Percentiles rank a stretch among this genome's conserved stretches.
Evolutionary conservation across 2,888 invertebrate genomes (phyloP).

Genomic region (Dromius quadrimaculatus): DNA sequence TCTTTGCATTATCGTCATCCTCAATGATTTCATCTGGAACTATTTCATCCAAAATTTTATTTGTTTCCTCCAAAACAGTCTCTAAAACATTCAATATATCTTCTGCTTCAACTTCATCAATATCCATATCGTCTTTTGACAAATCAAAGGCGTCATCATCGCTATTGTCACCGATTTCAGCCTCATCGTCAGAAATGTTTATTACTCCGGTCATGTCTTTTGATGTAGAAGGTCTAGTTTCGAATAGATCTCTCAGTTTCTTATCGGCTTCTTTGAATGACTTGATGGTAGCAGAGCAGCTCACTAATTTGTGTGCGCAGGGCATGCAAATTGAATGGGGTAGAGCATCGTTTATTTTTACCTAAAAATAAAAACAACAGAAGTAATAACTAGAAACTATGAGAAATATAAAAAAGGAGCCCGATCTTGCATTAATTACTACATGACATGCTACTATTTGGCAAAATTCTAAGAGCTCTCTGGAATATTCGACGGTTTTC

Average conservation of each 20-base stretch:
- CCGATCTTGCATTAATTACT: too few relatives aligned
- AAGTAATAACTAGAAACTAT: neutral
- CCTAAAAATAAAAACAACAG: slow-evolving; percentile 3
- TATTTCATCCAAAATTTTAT: neutral
- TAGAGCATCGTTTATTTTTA: slow-evolving; percentile 2
- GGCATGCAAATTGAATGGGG: slow-evolving; percentile 5
- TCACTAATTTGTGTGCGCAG: slow-evolving; percentile 14
- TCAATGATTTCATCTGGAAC: neutral
- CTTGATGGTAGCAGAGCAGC: slow-evolving; percentile 8
- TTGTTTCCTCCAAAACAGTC: neutral
- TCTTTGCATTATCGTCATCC: neutral
- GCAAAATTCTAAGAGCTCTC: too few relatives aligned
- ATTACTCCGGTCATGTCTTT: too few relatives aligned
- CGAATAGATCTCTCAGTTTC: neutral
- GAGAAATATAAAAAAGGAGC: neutral
- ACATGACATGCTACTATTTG: too few relatives aligned
- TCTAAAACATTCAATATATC: neutral
- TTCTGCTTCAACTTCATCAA: neutral
- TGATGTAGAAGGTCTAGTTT: neutral
- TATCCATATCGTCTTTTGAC: neutral
- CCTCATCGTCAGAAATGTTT: neutral
- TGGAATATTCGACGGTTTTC: too few relatives aligned
- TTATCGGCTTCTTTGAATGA: slow-evolving; percentile 21
- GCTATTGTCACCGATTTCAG: neutral
- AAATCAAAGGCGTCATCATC: neutral